These are phyloP conservation scores for Odontophorus gujanensis DNA, from an alignment of 2,113 vertebrate genomes.

Conservation along the genomic window DNA sequence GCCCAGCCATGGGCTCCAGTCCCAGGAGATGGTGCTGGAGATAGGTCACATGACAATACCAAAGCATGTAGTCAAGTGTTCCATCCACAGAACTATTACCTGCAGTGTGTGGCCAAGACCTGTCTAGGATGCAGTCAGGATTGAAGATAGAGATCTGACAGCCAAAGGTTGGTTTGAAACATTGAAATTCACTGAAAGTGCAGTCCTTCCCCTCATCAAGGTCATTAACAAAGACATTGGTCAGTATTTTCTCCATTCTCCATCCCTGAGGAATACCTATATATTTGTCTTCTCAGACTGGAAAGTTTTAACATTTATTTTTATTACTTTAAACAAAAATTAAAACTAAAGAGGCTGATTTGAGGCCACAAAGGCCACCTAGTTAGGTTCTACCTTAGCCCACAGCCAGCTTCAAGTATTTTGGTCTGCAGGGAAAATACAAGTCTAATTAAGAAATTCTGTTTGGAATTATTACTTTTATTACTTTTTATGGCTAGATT, in stretches of 20 bases:
- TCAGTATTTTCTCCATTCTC: neutral
- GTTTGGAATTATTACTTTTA: neutral
- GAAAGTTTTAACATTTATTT: neutral
- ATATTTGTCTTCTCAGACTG: neutral
- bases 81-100: neutral
- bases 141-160: neutral
- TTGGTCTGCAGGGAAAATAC: neutral
- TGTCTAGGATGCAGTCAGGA: neutral
- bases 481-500: neutral
- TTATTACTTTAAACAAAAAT: neutral
- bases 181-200: neutral
- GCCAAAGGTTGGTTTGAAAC: neutral
- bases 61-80: rapidly evolving
- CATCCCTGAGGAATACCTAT: neutral
- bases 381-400: neutral
- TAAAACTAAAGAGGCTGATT: neutral
- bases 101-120: rapidly evolving
- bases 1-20: neutral
- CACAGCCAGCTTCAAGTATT: neutral
- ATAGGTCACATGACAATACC: neutral
- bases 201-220: neutral
- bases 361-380: neutral
- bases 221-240: neutral
- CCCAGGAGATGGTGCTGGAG: neutral
- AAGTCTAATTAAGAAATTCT: neutral